Evolutionary conservation across 1,140 invertebrate genomes (phyloP).

Genomic region (Elymnias hypermnestra): DNA sequence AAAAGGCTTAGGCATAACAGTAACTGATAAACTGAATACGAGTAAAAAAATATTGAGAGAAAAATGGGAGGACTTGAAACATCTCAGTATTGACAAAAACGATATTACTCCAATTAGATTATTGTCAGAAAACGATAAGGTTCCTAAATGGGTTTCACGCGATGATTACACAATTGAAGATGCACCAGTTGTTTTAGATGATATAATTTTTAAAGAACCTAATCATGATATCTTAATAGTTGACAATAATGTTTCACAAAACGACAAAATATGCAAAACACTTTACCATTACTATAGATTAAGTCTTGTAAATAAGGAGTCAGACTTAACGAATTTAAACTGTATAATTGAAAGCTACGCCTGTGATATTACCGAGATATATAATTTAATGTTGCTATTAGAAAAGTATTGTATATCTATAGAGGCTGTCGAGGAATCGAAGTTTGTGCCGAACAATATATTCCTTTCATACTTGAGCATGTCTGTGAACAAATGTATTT

Average conservation of each 20-base stretch:
- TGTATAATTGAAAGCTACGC: conserved; percentile 51
- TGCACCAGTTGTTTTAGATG: conserved; percentile 30
- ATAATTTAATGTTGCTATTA: conserved; percentile 56
- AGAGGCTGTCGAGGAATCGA: conserved; percentile 53
- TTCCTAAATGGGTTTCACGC: conserved; percentile 35
- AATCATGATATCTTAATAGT: conserved; percentile 59
- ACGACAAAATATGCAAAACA: conserved; percentile 50
- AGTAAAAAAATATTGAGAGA: conserved; percentile 74
- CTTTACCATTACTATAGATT: conserved; percentile 67
- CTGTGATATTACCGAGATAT: conserved; percentile 68
- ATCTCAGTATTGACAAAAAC: conserved; percentile 44
- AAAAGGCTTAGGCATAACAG: conserved; percentile 68
- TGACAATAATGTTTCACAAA: conserved; percentile 53
- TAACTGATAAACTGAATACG: conserved; percentile 69
- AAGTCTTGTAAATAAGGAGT: conserved; percentile 58
- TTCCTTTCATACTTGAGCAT: conserved; percentile 60
- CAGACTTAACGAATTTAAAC: conserved; percentile 58
- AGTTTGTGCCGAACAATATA: conserved; percentile 59
- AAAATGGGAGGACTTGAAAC: conserved; percentile 71
- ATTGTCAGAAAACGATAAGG: conserved; percentile 27
- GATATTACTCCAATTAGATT: conserved; percentile 24
- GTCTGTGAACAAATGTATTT: conserved; percentile 33
- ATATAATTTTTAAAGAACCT: conserved; percentile 67
- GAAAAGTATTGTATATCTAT: conserved; percentile 59
- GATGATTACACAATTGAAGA: conserved; percentile 36